phyloP scores from a whole-genome alignment of 2,113 vertebrate species.

The Chinchilla lanigera region DNA sequence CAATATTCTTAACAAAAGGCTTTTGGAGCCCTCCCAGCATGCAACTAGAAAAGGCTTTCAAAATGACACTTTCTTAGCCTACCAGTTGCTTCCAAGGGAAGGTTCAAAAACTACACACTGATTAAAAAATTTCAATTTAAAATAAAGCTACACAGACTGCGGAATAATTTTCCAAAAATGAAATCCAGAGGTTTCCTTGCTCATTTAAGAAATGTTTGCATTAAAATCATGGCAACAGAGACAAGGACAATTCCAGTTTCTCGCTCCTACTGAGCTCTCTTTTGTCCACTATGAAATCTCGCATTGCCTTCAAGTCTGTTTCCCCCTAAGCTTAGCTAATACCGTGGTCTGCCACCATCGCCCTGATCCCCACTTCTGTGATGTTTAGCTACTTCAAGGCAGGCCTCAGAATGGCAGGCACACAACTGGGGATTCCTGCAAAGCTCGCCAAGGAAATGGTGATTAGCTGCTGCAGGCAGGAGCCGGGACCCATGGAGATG shows the following conservation, averaged over 20 bases:
- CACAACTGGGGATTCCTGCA: conserved; percentile 69
- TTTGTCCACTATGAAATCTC: conserved; percentile 72
- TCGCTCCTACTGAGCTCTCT: conserved; percentile 65
- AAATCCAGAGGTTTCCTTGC: conserved; percentile 62
- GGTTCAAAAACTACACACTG: conserved; percentile 39
- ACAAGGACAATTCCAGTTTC: conserved; percentile 59
- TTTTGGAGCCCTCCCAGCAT: conserved; percentile 26
- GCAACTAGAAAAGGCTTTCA: conserved; percentile 49
- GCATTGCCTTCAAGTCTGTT: conserved; percentile 69
- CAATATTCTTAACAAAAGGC: conserved; percentile 55
- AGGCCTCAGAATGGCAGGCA: conserved; percentile 51
- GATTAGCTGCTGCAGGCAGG: conserved; percentile 49
- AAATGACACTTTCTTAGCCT: conserved; percentile 59
- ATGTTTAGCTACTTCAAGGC: conserved; percentile 76
- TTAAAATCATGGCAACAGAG: conserved; percentile 56
- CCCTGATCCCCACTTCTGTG: conserved; percentile 72
- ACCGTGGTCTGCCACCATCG: conserved; percentile 50
- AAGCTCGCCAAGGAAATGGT: conserved; percentile 53
- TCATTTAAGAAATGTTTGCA: conserved; percentile 49
- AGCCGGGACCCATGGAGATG: not conserved
- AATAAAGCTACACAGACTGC: conserved; percentile 22
- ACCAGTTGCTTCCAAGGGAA: not conserved
- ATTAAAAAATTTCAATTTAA: conserved; percentile 66
- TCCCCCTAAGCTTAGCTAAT: conserved; percentile 55
- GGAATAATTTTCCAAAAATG: conserved; percentile 37